Evolutionary conservation across 2,888 invertebrate genomes (phyloP).

Genomic region (Tribolium freemani): DNA sequence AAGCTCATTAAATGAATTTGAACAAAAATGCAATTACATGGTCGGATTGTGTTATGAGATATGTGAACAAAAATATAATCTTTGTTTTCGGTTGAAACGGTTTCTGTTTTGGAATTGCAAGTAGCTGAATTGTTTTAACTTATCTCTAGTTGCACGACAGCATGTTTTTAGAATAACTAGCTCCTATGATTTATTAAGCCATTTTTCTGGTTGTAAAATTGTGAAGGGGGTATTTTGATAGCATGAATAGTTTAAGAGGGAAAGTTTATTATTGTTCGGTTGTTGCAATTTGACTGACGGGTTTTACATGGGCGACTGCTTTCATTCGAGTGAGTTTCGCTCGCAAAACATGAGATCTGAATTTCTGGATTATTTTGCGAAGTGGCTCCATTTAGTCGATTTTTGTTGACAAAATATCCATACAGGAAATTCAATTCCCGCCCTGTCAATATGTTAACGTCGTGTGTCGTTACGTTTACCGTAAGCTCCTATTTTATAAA

Average conservation of each 20-base stretch:
- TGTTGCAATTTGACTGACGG: neutral
- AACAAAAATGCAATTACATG: neutral
- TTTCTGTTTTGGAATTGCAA: neutral
- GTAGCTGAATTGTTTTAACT: neutral
- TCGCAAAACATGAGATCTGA: neutral
- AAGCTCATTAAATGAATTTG: neutral
- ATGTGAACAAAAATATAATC: neutral
- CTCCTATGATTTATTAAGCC: neutral
- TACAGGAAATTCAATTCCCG: conserved; percentile 12
- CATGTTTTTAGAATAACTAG: neutral
- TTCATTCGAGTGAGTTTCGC: neutral
- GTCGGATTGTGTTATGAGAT: neutral
- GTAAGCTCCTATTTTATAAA: conserved; percentile 10
- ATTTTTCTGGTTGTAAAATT: neutral
- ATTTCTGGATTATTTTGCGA: neutral
- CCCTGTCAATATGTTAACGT: conserved; percentile 13
- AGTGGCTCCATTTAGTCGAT: neutral
- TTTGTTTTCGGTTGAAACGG: neutral
- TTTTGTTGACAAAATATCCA: conserved; percentile 18
- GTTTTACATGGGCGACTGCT: neutral
- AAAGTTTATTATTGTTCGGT: neutral
- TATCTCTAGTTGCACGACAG: neutral
- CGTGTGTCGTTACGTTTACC: neutral
- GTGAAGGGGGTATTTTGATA: neutral
- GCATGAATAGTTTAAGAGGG: neutral